Evolutionary conservation across 2,113 vertebrate genomes (phyloP), one percentile per base, ranked within the genome.

Genomic region (Nothocercus julius): DNA sequence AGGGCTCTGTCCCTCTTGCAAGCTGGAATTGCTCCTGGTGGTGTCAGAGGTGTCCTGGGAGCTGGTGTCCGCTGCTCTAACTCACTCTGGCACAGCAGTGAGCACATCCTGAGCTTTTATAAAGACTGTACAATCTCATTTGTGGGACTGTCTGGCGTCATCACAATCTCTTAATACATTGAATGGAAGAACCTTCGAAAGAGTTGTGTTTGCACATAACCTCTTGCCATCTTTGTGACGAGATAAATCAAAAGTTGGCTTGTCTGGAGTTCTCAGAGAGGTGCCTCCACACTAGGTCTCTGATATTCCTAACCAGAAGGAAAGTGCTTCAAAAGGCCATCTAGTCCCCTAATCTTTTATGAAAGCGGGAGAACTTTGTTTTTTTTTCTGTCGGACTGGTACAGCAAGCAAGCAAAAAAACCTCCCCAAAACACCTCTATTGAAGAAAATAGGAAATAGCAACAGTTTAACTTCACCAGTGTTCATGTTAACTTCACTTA

Each of bases 31-130:
- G 53, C 12, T 72, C 11, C 22, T 72, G 6, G 4, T 5, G 30
- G 63, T 30, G 45, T 11, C 9, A 47, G 14, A 1, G 5, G 3
- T 58, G 44, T 75, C n/a, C 36, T 1, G 0, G 38, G 34, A 13
- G 9, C 20, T 4, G 9, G 12, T 5, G 9, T 5, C 87, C 45
- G 20, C 21, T 53, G 40, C 51, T 80, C 1, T 34, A 4, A 25
- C 6, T 25, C 32, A 13, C 62, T 54, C 36, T 34, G 22, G 17
- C 20, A 8, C 17, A 34, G 17, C 24, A 28, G 22, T 5, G 17
- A 67, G 22, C 1, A 2, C n/a, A 62, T 14, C 13, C 3, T 66
- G 13, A 22, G 25, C 5, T 5, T 27, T 78, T 66, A 42, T 67
- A 32, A 32, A 54, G 38, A 18, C 13, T 44, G 22, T 32, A 30